phyloP scores from a whole-genome alignment of 37 sponge, comb jelly and placozoan species.

The Oscarella lobularis region DNA sequence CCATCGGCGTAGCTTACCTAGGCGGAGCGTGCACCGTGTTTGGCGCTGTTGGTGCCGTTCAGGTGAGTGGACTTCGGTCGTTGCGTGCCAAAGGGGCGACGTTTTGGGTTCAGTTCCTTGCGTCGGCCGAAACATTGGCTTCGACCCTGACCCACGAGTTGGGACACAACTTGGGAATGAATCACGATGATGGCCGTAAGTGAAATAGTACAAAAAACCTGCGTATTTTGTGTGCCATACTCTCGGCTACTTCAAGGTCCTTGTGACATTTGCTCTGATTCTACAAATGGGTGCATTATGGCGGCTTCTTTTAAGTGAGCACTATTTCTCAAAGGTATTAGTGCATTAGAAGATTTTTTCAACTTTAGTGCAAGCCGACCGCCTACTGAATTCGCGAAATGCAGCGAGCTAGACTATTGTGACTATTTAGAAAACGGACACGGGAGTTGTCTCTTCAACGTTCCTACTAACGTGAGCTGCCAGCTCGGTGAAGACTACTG shows the following conservation, averaged over 20 bases:
- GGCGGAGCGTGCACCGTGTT: background rate
- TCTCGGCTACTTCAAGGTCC: background rate
- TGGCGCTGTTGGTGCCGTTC: background rate
- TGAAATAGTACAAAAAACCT: background rate
- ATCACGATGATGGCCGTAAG: conserved; percentile 9
- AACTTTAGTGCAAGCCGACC: too few species aligned
- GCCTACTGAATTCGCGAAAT: background rate
- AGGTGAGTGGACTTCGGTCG: background rate
- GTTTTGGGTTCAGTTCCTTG: background rate
- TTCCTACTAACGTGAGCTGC: background rate
- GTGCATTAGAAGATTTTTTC: too few species aligned
- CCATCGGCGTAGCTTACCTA: background rate
- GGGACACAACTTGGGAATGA: conserved; percentile 6
- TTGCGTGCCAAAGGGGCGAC: background rate
- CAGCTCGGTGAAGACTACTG: too few species aligned
- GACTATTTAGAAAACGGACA: background rate
- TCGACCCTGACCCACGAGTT: background rate
- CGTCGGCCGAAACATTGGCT: background rate
- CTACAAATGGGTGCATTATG: background rate
- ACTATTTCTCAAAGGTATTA: too few species aligned
- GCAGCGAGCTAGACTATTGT: background rate
- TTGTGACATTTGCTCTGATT: background rate
- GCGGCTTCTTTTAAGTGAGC: background rate
- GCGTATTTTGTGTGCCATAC: background rate
- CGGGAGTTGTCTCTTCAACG: background rate